phyloP scores from a whole-genome alignment of 2,113 vertebrate species.

The Colius striatus region DNA sequence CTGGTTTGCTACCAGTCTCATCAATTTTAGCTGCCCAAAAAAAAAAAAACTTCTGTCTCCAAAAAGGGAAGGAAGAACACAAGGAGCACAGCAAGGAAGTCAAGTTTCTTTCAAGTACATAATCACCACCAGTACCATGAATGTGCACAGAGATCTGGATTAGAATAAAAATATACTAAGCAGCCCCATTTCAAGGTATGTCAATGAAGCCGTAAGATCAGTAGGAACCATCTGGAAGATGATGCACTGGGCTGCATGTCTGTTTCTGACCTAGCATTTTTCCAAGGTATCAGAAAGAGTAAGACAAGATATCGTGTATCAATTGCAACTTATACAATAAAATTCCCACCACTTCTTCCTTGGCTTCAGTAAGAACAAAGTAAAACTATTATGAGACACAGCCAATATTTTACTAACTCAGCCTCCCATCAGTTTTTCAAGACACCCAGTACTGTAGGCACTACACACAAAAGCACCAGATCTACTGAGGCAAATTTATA shows the following conservation, averaged over 20 bases:
- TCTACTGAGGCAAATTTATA: neutral
- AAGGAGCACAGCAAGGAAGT: neutral
- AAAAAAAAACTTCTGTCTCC: neutral
- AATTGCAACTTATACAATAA: neutral
- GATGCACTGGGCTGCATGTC: neutral
- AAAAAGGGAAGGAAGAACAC: neutral
- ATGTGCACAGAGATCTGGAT: neutral
- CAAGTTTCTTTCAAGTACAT: neutral
- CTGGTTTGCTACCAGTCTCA: neutral
- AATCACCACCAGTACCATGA: accelerated
- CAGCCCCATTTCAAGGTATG: neutral
- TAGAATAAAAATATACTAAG: neutral
- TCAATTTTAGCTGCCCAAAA: neutral
- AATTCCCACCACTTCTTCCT: neutral
- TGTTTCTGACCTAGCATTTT: neutral
- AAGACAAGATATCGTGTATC: neutral
- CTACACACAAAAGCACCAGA: neutral
- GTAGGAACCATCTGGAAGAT: neutral
- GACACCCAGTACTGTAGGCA: neutral
- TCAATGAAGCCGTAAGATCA: neutral
- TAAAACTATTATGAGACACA: accelerated
- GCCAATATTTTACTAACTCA: neutral
- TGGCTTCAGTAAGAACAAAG: neutral
- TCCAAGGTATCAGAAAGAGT: neutral
- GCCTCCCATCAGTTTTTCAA: neutral